Base-by-base conservation (phyloP, 2,113 vertebrate genomes). In the Lagenorhynchus albirostris region DNA sequence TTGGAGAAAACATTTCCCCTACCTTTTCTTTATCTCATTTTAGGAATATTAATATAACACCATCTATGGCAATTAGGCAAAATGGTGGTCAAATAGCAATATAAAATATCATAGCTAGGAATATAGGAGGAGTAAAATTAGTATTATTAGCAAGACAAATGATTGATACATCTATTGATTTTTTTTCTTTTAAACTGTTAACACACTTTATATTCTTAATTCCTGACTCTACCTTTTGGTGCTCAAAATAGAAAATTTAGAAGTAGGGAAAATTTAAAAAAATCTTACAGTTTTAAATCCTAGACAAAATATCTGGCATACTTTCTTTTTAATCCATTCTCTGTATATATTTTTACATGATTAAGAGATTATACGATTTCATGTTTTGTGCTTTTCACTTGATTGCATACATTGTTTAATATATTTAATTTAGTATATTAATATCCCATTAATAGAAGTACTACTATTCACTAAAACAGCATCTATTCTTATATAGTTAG, bases 191-290 rank as follows among this genome's bases (percentile, higher is more conserved):
- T 17, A 60, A 89, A 91, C 58, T 65, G 44, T 68, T 44, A 71
- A 17, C 55, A 87, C 41, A 84, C 17, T 38, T 7, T 44, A 76
- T 50, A 74, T n/a, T 14, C 5, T 18, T 83, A 92, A 65, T 88
- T 93, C 96, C 70, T 91, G 74, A 93, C 65, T 84, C 17, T 14
- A 55, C 18, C 3, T 82, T 94, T 96, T 81, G 74, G 58, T 92
- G 3, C 53, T 91, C 6, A 29, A 81, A 92, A 90, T 58, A 76
- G 44, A 90, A 77, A 65, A 84, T 62, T 71, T 65, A 23, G 29
- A 83, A 62, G 21, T 2, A 77, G 8, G 83, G 33, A 74, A 76
- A 50, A 80, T 25, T 77, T 87, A 41, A 93, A 73, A 21, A 93
- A 86, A 38, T 77, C 4, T 79, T n/a, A 60, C 20, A 81, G 53